Evolutionary conservation across 2,113 vertebrate species (phyloP).

Genomic region (Osmerus mordax): DNA sequence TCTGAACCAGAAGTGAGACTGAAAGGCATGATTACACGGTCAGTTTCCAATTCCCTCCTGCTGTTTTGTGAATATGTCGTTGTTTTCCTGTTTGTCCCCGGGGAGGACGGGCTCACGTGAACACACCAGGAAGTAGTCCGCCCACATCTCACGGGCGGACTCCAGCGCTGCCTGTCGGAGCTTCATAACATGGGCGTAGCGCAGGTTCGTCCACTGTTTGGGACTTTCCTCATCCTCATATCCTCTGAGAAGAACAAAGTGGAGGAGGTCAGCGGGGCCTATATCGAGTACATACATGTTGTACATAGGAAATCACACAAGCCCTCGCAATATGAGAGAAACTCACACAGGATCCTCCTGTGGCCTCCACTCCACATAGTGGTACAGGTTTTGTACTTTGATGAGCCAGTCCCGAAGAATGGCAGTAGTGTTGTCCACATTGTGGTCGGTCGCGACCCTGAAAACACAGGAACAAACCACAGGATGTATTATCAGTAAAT

Average conservation of each 20-base stretch:
- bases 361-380: conserved; percentile 88
- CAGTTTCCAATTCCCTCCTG: neutral
- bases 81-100: neutral
- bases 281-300: no score
- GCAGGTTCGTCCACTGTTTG: conserved; percentile 82
- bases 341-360: conserved; percentile 80
- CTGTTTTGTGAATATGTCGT: conserved; percentile 20
- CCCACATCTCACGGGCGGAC: conserved; percentile 85
- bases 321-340: neutral
- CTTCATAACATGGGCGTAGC: conserved; percentile 89
- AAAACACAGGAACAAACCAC: conserved; percentile 17
- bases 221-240: conserved; percentile 81
- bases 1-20: conserved; percentile 13
- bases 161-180: conserved; percentile 84
- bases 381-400: conserved; percentile 81
- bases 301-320: neutral
- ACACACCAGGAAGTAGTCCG: conserved; percentile 87
- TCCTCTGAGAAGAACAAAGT: conserved; percentile 44
- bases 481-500: neutral
- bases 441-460: conserved; percentile 92
- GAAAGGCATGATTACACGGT: neutral
- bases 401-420: conserved; percentile 85
- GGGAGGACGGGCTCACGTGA: conserved; percentile 4
- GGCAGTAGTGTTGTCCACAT: conserved; percentile 81
- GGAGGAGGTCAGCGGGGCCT: no score